Evolutionary conservation across 2,888 invertebrate species (phyloP), one percentile per base, ranked within the genome.

Genomic region (Palloptera scutellata): DNA sequence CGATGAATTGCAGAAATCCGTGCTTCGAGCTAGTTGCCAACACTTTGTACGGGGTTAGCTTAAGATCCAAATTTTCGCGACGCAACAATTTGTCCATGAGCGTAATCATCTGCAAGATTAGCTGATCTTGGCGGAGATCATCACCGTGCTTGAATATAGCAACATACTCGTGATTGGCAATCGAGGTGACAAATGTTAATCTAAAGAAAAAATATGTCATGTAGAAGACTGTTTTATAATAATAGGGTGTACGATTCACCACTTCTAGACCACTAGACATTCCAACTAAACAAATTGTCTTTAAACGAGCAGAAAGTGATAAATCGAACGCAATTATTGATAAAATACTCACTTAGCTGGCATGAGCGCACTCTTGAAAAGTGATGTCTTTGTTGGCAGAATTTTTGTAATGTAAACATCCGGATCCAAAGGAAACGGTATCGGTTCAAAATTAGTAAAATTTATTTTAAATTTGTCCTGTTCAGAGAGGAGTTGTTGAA

Each of bases 141-240:
- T 99, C 99, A 1, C 99, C 99, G 77, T 97, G 92, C 84, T 99
- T 99, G 84, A 98, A 98, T 70, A 99, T 98, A 0, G 97, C 94
- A 15, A 95, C 93, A 84, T 98, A 99, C 45, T 89, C 88, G 51
- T 92, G 91, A 20, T 77, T 91, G 1, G 79, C 79, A 68, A 91
- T 90, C 0, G 91, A 90, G 0, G 95, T 95, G 13, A 92, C 86
- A 83, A 98, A 98, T 0, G 96, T 93, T 58, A 99, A 86, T 81
- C 91, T 90, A 52, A 30, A 43, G 30, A 30, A 30, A 30, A 30
- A 30, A 30, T 30, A 4, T 6, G 2, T 30, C 6, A 30, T 4
- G 3, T 4, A 30, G 6, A 30, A 30, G 30, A n/a, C n/a, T n/a
- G n/a, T n/a, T n/a, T 30, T 30, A 30, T 30, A 30, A 30, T 30